Evolutionary conservation across 1,140 invertebrate species (phyloP), one percentile per base, ranked within the genome.

Genomic region (Cotesia typhae): DNA sequence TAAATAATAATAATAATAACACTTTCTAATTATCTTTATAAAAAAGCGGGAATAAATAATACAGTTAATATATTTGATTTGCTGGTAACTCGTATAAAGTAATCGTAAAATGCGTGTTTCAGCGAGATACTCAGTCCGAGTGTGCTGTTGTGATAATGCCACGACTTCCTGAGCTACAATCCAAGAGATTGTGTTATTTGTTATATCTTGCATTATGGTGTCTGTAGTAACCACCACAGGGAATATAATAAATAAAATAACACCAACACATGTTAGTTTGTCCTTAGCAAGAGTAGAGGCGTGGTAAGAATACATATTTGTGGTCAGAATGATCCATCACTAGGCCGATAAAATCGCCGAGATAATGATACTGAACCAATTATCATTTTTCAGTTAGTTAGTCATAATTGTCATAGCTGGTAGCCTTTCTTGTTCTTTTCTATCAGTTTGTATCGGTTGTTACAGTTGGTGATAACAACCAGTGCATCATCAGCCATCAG

Each of bases 41-140:
- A n/a, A 63, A 63, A 63, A n/a, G n/a, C n/a, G 14, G 37, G 35
- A 47, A 14, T 4, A 65, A 41, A 14, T 65, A n/a, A n/a, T 65
- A 38, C 10, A 41, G 36, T 60, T 60, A 10, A 35, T 63, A 63
- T 63, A 61, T 47, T 47, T 59, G 55, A 2, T 63, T 47, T 47
- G 38, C 9, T 41, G 41, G 28, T 28, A 9, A 47, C 10, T 9
- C 10, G 41, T 9, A 6, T 47, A 47, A 2, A 47, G 41, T 47
- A 47, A 38, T 41, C 37, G 14, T 41, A 63, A 80, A 84, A 80
- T 80, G 81, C 80, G 80, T 82, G 81, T 83, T 82, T 84, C 78
- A 77, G 74, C 73, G 76, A 79, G 84, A 85, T 85, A 72, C 60
- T 55, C 41, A 10, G 59, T 17, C 47, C 69, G 75, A 81, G 76